Percentiles rank a stretch among this genome's conserved stretches.
phyloP scores from a whole-genome alignment of 1,140 invertebrate species.

The Drosophila bifasciata region DNA sequence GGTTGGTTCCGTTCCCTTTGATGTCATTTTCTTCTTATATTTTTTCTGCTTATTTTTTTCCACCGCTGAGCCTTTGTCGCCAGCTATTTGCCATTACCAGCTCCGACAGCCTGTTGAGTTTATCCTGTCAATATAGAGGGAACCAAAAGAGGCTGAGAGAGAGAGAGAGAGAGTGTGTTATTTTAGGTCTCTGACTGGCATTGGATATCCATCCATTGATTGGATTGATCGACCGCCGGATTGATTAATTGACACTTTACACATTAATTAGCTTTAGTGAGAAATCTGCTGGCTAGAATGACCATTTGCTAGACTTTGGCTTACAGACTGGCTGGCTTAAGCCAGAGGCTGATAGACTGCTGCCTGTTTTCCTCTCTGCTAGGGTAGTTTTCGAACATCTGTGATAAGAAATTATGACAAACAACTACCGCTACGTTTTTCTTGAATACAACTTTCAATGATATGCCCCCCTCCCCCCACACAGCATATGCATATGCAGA shows the following conservation, averaged over 20 bases:
- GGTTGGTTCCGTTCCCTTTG: constrained; percentile 37
- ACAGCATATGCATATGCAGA: constrained; percentile 26
- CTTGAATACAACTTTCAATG: constrained; percentile 20
- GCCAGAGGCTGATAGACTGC: constrained; percentile 27
- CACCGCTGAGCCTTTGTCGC: constrained; percentile 58
- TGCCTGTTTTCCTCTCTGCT: too few species aligned
- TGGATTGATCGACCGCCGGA: constrained; percentile 72
- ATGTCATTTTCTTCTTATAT: constrained; percentile 50
- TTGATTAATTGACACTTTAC: constrained; percentile 82
- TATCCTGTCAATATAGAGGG: constrained; percentile 79
- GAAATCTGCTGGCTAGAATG: constrained; percentile 21
- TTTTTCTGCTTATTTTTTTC: constrained; percentile 48
- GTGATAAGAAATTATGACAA: constrained; percentile 72
- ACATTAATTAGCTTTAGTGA: constrained; percentile 67
- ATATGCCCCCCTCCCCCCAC: too few species aligned
- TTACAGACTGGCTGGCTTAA: constrained; percentile 41
- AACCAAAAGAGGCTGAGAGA: constrained; percentile 11
- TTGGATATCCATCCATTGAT: constrained; percentile 45
- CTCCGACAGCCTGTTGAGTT: constrained; percentile 74
- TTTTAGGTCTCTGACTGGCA: constrained; percentile 21
- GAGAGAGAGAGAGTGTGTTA: not conserved
- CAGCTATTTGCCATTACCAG: constrained; percentile 65
- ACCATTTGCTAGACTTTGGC: constrained; percentile 17
- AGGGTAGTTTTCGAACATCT: too few species aligned
- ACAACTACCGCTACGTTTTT: constrained; percentile 44